phyloP scores from a whole-genome alignment of 1,140 invertebrate genomes.

The Leptonema lineaticorne region DNA sequence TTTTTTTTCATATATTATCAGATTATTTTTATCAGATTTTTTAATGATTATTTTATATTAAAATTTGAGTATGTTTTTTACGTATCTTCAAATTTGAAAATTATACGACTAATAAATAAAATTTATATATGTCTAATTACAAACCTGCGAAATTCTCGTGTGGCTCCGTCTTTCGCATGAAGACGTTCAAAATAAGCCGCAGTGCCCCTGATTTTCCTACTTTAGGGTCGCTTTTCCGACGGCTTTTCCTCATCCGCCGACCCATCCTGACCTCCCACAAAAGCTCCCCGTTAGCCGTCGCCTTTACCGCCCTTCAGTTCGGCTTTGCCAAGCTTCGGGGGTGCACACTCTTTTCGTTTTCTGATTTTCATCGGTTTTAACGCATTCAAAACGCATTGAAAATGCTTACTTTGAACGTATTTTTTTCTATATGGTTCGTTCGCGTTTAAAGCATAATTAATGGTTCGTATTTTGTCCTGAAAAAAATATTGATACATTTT shows the following conservation, averaged over 20 bases:
- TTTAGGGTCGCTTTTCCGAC: background rate
- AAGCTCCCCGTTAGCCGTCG: conserved; percentile 3
- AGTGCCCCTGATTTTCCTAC: too few relatives aligned
- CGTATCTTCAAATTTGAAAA: background rate
- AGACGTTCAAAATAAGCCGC: background rate
- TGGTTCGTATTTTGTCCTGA: too few relatives aligned
- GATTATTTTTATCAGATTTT: too few relatives aligned
- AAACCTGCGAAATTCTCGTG: too few relatives aligned
- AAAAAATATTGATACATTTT: too few relatives aligned
- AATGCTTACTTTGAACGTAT: background rate
- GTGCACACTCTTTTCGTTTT: conserved; percentile 3
- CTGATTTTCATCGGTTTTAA: background rate
- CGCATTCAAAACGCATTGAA: background rate
- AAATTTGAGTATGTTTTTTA: background rate
- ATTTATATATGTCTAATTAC: background rate
- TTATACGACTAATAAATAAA: background rate
- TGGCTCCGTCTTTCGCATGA: background rate
- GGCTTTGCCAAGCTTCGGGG: conserved; percentile 30
- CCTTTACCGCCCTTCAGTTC: conserved; percentile 28
- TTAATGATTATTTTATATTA: too few relatives aligned
- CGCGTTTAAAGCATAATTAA: background rate
- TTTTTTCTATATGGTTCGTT: background rate
- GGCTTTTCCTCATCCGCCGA: conserved; percentile 4
- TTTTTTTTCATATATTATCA: too few relatives aligned
- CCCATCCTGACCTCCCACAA: conserved; percentile 2